Conservation (phyloP, 1,140 invertebrate genomes). For the Odontomachus brunneus region DNA sequence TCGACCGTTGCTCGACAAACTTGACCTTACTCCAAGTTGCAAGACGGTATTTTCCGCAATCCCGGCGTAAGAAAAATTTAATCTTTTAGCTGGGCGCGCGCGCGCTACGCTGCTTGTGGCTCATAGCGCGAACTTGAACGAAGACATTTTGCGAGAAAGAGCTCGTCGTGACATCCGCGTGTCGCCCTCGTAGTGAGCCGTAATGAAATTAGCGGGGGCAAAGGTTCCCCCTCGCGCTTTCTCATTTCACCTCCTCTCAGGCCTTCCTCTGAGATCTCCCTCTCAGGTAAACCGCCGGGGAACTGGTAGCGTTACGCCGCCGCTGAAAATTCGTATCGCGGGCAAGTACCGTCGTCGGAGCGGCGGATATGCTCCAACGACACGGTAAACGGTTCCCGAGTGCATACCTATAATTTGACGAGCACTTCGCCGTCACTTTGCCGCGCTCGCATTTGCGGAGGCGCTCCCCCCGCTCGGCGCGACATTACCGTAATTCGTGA, state of each 20-base stretch:
- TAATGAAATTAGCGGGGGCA: constrained; percentile 46
- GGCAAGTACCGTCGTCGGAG: constrained; percentile 13
- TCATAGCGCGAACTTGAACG: not conserved
- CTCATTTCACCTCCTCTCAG: not conserved
- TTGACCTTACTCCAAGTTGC: not conserved
- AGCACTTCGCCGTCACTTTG: constrained; percentile 66
- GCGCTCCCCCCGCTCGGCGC: constrained; percentile 24
- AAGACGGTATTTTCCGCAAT: not conserved
- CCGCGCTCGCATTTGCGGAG: constrained; percentile 47
- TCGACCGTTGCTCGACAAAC: constrained; percentile 4
- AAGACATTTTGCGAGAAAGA: constrained; percentile 2
- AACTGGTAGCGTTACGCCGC: not conserved
- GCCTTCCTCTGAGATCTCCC: constrained; percentile 32
- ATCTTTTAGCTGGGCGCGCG: not conserved
- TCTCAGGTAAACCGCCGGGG: constrained; percentile 9
- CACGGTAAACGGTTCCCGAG: constrained; percentile 66
- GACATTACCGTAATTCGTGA: constrained; percentile 57
- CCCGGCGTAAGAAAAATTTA: not conserved
- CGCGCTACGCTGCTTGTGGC: not conserved
- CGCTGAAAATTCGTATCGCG: constrained; percentile 61
- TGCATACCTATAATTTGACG: constrained; percentile 73
- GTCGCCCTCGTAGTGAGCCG: not conserved
- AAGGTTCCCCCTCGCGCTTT: constrained; percentile 21
- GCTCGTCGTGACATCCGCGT: not conserved
- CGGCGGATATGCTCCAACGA: constrained; percentile 32